Conservation (phyloP, 2,888 invertebrate species). For the Calameuta pallipes region DNA sequence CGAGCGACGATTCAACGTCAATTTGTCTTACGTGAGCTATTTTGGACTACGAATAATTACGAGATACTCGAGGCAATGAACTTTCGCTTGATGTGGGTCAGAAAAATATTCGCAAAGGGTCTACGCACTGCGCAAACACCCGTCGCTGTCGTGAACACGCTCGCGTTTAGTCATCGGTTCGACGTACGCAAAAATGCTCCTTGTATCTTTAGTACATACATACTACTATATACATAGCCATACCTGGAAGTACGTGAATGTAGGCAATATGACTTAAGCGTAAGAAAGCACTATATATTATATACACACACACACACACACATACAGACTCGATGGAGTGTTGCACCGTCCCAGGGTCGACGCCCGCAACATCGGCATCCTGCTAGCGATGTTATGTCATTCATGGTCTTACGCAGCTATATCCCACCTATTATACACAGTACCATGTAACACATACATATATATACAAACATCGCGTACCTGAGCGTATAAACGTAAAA, state of each 20-base stretch:
- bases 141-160: conserved; percentile 10
- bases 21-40: background rate
- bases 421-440: background rate
- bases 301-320: background rate
- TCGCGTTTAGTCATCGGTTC: conserved; percentile 22
- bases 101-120: conserved; percentile 45
- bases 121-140: conserved; percentile 21
- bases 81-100: conserved; percentile 59
- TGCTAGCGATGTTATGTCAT: conserved; percentile 59
- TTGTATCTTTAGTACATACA: background rate
- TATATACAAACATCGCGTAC: background rate
- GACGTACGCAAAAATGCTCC: conserved; percentile 2
- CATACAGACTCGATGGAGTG: background rate
- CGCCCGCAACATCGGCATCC: conserved; percentile 45
- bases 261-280: background rate
- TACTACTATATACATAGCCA: background rate
- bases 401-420: conserved; percentile 45
- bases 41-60: conserved; percentile 8
- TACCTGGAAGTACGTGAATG: background rate
- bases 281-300: background rate
- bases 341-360: conserved; percentile 50
- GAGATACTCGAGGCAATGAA: conserved; percentile 52
- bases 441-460: background rate
- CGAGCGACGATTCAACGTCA: background rate
- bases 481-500: conserved; percentile 46